Base-by-base conservation (phyloP, 2,888 invertebrate species). In the Portevinia maculata region DNA sequence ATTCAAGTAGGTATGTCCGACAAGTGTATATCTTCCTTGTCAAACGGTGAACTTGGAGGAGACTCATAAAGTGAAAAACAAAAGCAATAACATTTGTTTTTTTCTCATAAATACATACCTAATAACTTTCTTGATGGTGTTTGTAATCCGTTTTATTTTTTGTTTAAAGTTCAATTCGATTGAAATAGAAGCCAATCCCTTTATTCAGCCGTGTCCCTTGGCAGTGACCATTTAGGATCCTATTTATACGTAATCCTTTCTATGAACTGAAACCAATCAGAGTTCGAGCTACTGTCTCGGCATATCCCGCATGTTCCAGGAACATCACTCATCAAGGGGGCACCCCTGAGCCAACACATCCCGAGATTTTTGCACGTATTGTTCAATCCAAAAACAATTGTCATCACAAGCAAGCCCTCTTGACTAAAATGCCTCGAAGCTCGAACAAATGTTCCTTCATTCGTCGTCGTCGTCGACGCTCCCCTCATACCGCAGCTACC, bases 321-420 rank as follows among this genome's bases (percentile, higher is more conserved):
- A 50, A 55, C 50, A 83, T 78, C 65, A 70, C 28, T 75, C 65
- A 65, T 67, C 64, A 37, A 44, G 44, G 46, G 24, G n/a, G 34
- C 69, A 50, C 60, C 37, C n/a, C 76, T 21, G 19, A 65, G 39
- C 37, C 39, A 70, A 52, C 70, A 71, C 64, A 76, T 73, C 71
- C 44, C 34, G 46, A 73, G 79, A 73, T 70, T 64, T 59, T 64
- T 65, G 59, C 69, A 81, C 70, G 76, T 76, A 71, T 71, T 83
- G 71, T 67, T 50, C 65, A 64, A 78, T 76, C 76, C 59, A 53
- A 83, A 78, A 83, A 73, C 83, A 83, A 83, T 83, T 78, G 78
- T 83, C 83, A 76, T 76, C 81, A 32, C 76, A 60, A 74, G 83
- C 67, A 57, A 71, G 41, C 53, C 55, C 71, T 62, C 78, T 73